These are phyloP conservation scores for Lutjanus erythropterus DNA, from an alignment of 2,113 vertebrate species.

Conservation along the genomic window DNA sequence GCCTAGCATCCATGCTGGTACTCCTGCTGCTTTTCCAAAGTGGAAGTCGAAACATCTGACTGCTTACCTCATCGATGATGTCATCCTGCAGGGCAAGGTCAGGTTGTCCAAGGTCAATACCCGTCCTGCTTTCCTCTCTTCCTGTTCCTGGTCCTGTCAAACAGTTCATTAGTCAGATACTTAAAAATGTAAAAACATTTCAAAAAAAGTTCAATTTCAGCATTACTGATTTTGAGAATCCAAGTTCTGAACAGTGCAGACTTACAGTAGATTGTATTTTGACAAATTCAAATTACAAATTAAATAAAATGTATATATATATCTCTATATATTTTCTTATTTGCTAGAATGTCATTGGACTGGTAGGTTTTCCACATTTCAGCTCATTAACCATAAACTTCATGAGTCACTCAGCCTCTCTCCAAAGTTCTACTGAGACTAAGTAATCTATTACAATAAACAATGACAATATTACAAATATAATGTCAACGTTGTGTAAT, in stretches of 20 bases:
- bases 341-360: too few species aligned
- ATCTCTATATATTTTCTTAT: too few species aligned
- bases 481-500: background rate
- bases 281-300: background rate
- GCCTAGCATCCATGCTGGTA: too few species aligned
- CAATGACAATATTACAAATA: background rate
- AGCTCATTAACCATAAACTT: too few species aligned
- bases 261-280: background rate
- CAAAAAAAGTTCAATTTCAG: background rate
- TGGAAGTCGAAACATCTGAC: background rate
- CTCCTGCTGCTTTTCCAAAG: too few species aligned
- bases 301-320: too few species aligned
- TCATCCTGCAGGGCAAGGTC: slow-evolving; percentile 91
- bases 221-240: background rate
- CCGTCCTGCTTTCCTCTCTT: slow-evolving; percentile 90
- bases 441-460: background rate
- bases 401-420: too few species aligned
- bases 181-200: background rate
- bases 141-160: slow-evolving; percentile 62
- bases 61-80: slow-evolving; percentile 90
- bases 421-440: background rate
- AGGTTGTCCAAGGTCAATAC: slow-evolving; percentile 91
- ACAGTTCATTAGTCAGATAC: slow-evolving; percentile 1
- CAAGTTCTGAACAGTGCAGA: too few species aligned
- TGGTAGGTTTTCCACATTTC: too few species aligned